Evolutionary conservation across 2,113 vertebrate genomes (phyloP), one percentile per base, ranked within the genome.

Genomic region (Amphilophus citrinellus): DNA sequence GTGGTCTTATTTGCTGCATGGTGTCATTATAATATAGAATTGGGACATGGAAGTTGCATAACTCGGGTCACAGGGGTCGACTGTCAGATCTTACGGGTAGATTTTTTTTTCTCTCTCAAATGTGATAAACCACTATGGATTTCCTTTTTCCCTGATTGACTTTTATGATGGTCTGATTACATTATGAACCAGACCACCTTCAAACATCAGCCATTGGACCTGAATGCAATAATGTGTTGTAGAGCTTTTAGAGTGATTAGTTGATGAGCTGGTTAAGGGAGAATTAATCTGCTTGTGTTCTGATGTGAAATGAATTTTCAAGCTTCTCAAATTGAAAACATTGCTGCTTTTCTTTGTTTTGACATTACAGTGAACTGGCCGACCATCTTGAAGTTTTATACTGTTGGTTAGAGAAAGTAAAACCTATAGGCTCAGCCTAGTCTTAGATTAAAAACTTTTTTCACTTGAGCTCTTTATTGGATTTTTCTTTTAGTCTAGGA

Each of bases 81-180:
- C 53, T 82, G 61, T 57, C 59, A 18, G 59, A 27, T 35, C 35
- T 63, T 5, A 7, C 14, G n/a, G 57, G 2, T 15, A 18, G 39
- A 57, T 61, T 73, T 44, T 24, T 24, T 6, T 80, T 60, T 42
- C 20, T 24, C 17, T 57, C 35, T 79, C 22, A 59, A 32, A 84
- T 76, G 50, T 73, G 84, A 77, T 62, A 35, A 77, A 68, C 39
- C 32, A 58, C 13, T 66, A 20, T 80, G 18, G 76, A 82, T 68
- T 88, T 86, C 10, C 13, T 58, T 84, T 73, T 32, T 5, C 11
- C n/a, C n/a, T 79, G 71, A 22, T 56, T 61, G 50, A 75, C 68
- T 79, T 59, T 79, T 61, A 58, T 27, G 47, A 18, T 22, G 24
- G 66, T 79, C 50, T 63, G 82, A 83, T 85, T 59, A 39, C 30